phyloP scores from a whole-genome alignment of 1,140 invertebrate species.

The Melipona quadrifasciata region DNA sequence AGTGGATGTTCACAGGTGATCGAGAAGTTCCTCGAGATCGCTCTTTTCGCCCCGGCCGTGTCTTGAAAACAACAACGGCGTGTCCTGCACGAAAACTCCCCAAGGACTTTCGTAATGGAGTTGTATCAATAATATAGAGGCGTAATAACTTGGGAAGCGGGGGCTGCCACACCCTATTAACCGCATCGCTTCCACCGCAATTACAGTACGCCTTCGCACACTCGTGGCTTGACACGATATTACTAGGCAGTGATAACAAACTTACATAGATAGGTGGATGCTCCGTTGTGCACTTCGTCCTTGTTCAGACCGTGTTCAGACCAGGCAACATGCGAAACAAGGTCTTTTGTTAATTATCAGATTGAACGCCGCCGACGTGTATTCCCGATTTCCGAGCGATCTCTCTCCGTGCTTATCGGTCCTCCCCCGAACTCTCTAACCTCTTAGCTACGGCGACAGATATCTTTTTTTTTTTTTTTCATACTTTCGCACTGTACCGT shows the following conservation, averaged over 20 bases:
- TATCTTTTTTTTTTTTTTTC: too few species aligned
- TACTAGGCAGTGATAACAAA: conserved; percentile 44
- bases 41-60: not conserved
- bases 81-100: conserved; percentile 22
- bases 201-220: conserved; percentile 53
- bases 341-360: conserved; percentile 11
- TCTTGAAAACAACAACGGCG: not conserved
- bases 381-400: not conserved
- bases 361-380: not conserved
- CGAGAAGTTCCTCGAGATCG: not conserved
- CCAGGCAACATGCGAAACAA: not conserved
- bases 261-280: conserved; percentile 32
- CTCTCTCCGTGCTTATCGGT: too few species aligned
- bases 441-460: too few species aligned
- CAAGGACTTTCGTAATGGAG: conserved; percentile 60
- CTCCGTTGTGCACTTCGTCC: too few species aligned
- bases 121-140: conserved; percentile 63
- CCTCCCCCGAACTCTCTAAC: too few species aligned
- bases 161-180: conserved; percentile 63
- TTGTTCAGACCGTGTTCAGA: not conserved
- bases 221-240: conserved; percentile 57
- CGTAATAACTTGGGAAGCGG: conserved; percentile 58
- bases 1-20: not conserved
- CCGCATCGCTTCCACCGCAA: conserved; percentile 54
- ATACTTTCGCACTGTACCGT: too few species aligned